Evolutionary conservation across 2,888 invertebrate species (phyloP), one percentile per base, ranked within the genome.

Genomic region (Cordilura impudica): DNA sequence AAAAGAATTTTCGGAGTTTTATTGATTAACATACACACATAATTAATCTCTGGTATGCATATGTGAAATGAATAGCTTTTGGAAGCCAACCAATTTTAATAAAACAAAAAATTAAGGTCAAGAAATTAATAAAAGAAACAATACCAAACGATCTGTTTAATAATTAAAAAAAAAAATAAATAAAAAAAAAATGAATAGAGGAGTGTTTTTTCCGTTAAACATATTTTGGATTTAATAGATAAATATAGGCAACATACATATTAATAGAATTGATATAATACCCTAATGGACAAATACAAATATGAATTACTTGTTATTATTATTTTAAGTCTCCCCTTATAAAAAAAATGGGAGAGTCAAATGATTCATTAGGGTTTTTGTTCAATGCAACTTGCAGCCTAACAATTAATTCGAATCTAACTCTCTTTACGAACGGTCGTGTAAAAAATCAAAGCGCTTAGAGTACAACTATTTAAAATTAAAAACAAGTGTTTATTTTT

Each of bases 41-140:
- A 69, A n/a, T 70, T 23, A 49, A n/a, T 16, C n/a, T n/a, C n/a
- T n/a, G n/a, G n/a, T n/a, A n/a, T n/a, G n/a, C n/a, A n/a, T n/a
- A n/a, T n/a, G n/a, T n/a, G n/a, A n/a, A n/a, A n/a, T n/a, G n/a
- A n/a, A n/a, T n/a, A n/a, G n/a, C n/a, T n/a, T n/a, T n/a, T n/a
- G n/a, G 49, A 47, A 49, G 2, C 16, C 23, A 49, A 58, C 49
- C 35, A 43, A 58, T 58, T 56, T 56, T 7, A 29, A 56, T 18
- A 60, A 58, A 66, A 35, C 16, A 39, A 43, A n/a, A 63, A 58
- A 72, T 61, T 69, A 51, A 63, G 67, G 78, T 56, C 72, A 78
- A 69, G 31, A 61, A 63, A 66, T 54, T 47, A 67, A 66, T 71
- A 23, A 60, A 43, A 12, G 26, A 53, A 47, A 47, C 12, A 43